Base-by-base conservation (phyloP, 2,113 vertebrate species). In the Meriones unguiculatus region DNA sequence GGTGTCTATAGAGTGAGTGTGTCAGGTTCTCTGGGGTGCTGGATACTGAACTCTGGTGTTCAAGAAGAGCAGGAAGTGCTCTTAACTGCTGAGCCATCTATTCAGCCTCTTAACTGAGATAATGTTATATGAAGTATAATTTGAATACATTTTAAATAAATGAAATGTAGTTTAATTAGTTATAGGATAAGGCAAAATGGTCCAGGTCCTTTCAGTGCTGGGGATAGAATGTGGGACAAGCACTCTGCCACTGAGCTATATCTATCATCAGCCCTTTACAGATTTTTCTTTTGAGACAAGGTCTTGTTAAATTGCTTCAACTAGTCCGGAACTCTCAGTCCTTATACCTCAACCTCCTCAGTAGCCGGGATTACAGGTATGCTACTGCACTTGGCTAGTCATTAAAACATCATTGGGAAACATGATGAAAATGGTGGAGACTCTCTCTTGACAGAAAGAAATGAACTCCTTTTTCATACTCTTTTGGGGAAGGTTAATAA, bases 111-210 rank as follows among this genome's bases (percentile, higher is more conserved):
- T 85, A 95, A 90, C 52, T 67, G 70, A 95, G 7, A 12, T 76
- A 59, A 54, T 84, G 65, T 84, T 84, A 80, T 90, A 93, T 11
- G 12, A 92, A 24, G 25, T 85, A 59, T 81, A 92, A 94, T 90
- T 96, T 96, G 57, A 96, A 62, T 89, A 62, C 30, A 81, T 62
- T 88, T 87, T 93, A 96, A 96, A 72, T 92, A 78, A 20, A 94
- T 96, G 89, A 92, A 96, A 90, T 88, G 2, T 89, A 96, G 70
- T 89, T 77, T 84, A 92, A 59, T 78, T 90, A 92, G 25, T 93
- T 91, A 85, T 7, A 90, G 89, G 20, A 30, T 91, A 13, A 93
- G 76, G 14, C 72, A 91, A 93, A 89, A 50, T 52, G 38, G 4
- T 72, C n/a, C 24, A 76, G 38, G 69, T 76, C 17, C 9, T 86